These are phyloP conservation scores for Xiphophorus birchmanni DNA, from an alignment of 2,797 vertebrate genomes.

Conservation along the genomic window DNA sequence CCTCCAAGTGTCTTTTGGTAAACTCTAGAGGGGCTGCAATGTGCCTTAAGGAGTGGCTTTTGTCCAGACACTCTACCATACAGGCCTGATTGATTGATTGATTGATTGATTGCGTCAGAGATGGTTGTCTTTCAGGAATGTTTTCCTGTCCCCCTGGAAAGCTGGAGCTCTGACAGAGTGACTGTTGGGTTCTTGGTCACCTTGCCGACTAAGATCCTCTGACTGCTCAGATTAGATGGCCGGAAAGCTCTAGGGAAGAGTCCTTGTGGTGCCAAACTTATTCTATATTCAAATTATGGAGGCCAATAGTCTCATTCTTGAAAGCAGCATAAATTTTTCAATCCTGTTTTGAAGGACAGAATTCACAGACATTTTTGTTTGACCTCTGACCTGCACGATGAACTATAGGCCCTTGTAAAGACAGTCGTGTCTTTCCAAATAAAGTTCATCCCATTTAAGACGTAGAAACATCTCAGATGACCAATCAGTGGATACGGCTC, in stretches of 20 bases:
- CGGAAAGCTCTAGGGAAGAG: not conserved
- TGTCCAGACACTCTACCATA: too few relatives aligned
- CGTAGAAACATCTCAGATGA: not conserved
- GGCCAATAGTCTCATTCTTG: not conserved
- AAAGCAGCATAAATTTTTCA: not conserved
- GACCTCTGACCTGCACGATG: not conserved
- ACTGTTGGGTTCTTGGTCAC: not conserved
- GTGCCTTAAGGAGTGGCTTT: too few relatives aligned
- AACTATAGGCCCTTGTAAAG: not conserved
- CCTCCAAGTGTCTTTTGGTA: too few relatives aligned
- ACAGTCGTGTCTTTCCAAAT: not conserved
- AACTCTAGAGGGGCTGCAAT: too few relatives aligned
- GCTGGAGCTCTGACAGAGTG: not conserved
- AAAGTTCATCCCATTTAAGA: not conserved
- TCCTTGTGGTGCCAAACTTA: not conserved
- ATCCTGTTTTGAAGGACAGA: not conserved
- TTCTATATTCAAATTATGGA: not conserved
- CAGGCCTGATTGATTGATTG: too few relatives aligned
- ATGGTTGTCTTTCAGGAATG: too few relatives aligned
- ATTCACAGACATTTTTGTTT: not conserved
- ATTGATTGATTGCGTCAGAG: too few relatives aligned
- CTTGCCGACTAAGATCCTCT: not conserved
- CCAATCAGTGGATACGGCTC: not conserved
- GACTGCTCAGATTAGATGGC: not conserved
- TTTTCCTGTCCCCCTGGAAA: not conserved